phyloP scores from a whole-genome alignment of 30 jellyfish, hydroid and myxozoan genomes.

The Nemopilema nomurai region DNA sequence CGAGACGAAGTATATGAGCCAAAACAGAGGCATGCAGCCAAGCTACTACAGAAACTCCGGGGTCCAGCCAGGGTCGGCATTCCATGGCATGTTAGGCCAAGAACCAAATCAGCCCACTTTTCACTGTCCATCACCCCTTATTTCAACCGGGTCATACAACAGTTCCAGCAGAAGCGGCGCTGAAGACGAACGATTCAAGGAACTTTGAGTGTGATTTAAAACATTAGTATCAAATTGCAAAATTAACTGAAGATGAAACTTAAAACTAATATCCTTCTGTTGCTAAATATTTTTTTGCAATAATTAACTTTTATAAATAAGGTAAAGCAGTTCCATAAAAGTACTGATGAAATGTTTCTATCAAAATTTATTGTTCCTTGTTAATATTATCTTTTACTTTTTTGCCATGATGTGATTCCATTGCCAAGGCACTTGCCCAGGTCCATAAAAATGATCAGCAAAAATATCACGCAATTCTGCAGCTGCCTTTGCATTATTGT shows the following conservation, averaged over 20 bases:
- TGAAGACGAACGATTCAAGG: constrained; percentile 1
- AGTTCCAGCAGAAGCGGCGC: constrained; percentile 9
- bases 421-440: constrained; percentile 64
- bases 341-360: background rate
- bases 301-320: background rate
- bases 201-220: background rate
- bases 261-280: constrained; percentile 1
- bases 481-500: constrained; percentile 37
- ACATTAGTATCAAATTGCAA: background rate
- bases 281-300: background rate
- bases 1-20: constrained; percentile 26
- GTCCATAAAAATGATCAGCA: constrained; percentile 60
- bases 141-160: constrained; percentile 8
- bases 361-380: background rate
- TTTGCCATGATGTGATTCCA: constrained; percentile 55
- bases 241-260: background rate
- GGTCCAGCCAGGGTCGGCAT: background rate
- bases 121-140: background rate
- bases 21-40: constrained; percentile 31
- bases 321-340: background rate
- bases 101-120: background rate
- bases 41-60: constrained; percentile 13
- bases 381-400: background rate
- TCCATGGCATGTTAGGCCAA: background rate
- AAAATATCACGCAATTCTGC: constrained; percentile 36